Percentiles rank a stretch among this genome's conserved stretches.
phyloP scores from a whole-genome alignment of 2,113 vertebrate genomes.

The Etheostoma spectabile region DNA sequence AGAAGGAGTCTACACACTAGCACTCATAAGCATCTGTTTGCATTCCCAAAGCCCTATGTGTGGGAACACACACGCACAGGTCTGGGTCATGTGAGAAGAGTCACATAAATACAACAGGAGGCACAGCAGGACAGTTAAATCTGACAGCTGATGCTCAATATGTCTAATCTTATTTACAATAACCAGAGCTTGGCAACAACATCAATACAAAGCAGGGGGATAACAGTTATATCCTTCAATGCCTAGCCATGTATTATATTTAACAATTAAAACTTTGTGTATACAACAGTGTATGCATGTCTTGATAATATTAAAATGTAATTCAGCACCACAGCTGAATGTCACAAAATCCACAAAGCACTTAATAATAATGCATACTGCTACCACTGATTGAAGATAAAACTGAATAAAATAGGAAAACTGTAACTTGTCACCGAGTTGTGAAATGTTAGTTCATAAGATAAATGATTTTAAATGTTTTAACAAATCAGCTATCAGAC shows the following conservation, averaged over 20 bases:
- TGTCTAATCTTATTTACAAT: conserved; percentile 46
- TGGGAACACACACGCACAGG: neutral
- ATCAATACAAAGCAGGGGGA: neutral
- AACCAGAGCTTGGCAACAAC: conserved; percentile 23
- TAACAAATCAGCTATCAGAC: conserved; percentile 74
- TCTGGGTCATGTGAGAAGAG: conserved; percentile 9
- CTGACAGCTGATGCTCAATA: conserved; percentile 30
- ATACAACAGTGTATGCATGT: neutral
- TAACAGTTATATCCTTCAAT: neutral
- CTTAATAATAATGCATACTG: neutral
- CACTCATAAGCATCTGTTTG: conserved; percentile 20
- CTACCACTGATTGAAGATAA: neutral
- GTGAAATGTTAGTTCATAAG: neutral
- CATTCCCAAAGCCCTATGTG: neutral
- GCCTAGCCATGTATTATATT: neutral
- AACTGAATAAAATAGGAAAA: neutral
- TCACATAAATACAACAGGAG: conserved; percentile 7
- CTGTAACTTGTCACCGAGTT: neutral
- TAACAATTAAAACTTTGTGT: neutral
- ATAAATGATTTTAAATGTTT: neutral
- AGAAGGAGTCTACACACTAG: neutral
- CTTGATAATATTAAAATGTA: neutral
- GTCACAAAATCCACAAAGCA: conserved; percentile 6
- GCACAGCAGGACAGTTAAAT: conserved; percentile 30
- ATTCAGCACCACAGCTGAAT: neutral